Percentiles rank a stretch among this genome's conserved stretches.
These are phyloP conservation scores for Xestia rhomboidea DNA, from an alignment of 2,888 invertebrate genomes.

Conservation along the genomic window DNA sequence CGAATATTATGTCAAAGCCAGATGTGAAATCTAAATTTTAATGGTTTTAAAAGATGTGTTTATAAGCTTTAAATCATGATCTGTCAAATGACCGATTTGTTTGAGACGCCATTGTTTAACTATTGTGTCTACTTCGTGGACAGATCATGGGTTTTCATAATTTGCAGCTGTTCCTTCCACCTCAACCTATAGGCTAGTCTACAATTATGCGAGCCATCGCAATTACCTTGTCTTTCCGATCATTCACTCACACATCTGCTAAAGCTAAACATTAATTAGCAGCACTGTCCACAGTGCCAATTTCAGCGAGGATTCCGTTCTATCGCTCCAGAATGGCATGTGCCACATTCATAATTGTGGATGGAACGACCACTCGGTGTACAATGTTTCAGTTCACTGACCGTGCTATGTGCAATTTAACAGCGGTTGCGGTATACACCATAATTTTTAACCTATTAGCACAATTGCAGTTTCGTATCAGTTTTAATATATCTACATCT, in stretches of 20 bases:
- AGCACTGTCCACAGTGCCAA: conserved; percentile 71
- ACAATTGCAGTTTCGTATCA: conserved; percentile 45
- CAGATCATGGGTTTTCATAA: too few species aligned
- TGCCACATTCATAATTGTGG: conserved; percentile 77
- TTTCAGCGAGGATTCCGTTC: conserved; percentile 74
- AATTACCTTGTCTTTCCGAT: conserved; percentile 31
- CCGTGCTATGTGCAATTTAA: conserved; percentile 81
- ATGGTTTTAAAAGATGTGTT: background rate
- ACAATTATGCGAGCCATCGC: conserved; percentile 13
- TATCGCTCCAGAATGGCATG: conserved; percentile 71
- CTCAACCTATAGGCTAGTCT: background rate
- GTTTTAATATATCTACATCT: conserved; percentile 35
- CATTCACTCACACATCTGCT: conserved; percentile 33
- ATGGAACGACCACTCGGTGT: conserved; percentile 57
- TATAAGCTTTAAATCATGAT: background rate
- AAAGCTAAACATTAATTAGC: conserved; percentile 69
- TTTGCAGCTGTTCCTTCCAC: conserved; percentile 1
- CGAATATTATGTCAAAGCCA: background rate
- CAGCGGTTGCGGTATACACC: conserved; percentile 67
- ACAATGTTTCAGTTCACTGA: conserved; percentile 83
- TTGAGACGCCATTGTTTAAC: too few species aligned
- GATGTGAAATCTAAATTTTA: background rate
- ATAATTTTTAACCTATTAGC: conserved; percentile 68
- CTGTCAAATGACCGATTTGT: too few species aligned
- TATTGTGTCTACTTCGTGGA: too few species aligned